Evolutionary conservation across 2,797 vertebrate genomes (phyloP).

Genomic region (Eupleurogrammus muticus): DNA sequence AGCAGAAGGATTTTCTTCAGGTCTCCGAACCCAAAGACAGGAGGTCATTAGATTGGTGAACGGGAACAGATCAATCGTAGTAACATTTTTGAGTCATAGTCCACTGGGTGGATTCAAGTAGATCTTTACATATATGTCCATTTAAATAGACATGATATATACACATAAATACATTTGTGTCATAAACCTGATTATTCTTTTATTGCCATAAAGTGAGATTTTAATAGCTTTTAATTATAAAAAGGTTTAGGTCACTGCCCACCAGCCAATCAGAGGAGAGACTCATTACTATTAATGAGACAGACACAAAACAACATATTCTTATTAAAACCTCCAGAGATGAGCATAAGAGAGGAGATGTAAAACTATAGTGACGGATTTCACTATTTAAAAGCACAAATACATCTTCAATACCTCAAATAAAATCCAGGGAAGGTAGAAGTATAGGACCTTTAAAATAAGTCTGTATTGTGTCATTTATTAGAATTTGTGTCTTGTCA

Average conservation of each 20-base stretch:
- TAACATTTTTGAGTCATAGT: neutral
- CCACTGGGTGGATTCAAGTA: neutral
- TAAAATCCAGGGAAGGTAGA: too few relatives aligned
- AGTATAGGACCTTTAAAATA: neutral
- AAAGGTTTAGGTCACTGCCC: too few relatives aligned
- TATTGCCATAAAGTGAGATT: too few relatives aligned
- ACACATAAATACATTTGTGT: neutral
- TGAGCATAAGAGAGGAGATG: too few relatives aligned
- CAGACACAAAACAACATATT: too few relatives aligned
- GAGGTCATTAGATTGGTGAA: conserved; percentile 29
- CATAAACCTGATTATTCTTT: neutral
- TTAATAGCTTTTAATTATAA: too few relatives aligned
- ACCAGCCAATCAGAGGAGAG: too few relatives aligned
- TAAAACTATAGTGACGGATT: too few relatives aligned
- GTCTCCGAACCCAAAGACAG: conserved; percentile 18
- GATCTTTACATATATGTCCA: neutral
- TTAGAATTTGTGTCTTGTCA: neutral
- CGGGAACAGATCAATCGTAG: conserved; percentile 11
- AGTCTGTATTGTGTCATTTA: neutral
- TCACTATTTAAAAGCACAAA: too few relatives aligned
- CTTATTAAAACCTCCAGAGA: too few relatives aligned
- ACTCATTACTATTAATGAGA: too few relatives aligned
- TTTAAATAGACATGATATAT: conserved; percentile 10
- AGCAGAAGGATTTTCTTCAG: conserved; percentile 20
- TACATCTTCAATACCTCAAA: too few relatives aligned